Evolutionary conservation across 2,797 vertebrate species (phyloP).

Genomic region (Hemibagrus guttatus): DNA sequence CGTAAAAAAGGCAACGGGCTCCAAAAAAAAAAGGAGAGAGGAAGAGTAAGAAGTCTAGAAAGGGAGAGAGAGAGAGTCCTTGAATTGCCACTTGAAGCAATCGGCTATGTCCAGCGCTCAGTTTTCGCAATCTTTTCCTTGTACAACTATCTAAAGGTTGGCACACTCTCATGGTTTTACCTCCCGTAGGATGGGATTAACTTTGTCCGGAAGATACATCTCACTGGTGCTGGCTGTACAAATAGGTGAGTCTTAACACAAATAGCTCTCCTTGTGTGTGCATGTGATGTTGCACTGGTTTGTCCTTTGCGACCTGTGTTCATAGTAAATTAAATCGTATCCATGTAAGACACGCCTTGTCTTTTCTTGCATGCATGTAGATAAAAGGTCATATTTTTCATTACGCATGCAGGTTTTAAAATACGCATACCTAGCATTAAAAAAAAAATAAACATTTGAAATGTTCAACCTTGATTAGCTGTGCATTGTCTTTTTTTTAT

Average conservation of each 20-base stretch:
- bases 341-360: not conserved
- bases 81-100: slow-evolving; percentile 76
- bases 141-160: slow-evolving; percentile 83
- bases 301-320: slow-evolving; percentile 11
- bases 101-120: slow-evolving; percentile 82
- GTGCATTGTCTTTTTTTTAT: not conserved
- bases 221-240: slow-evolving; percentile 88
- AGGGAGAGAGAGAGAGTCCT: slow-evolving; percentile 54
- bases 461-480: not conserved
- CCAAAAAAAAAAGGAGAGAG: slow-evolving; percentile 13
- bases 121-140: slow-evolving; percentile 78
- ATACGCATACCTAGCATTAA: not conserved
- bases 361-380: not conserved
- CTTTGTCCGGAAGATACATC: slow-evolving; percentile 89
- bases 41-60: slow-evolving; percentile 3
- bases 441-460: not conserved
- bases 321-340: not conserved
- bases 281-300: not conserved
- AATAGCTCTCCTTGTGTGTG: not conserved
- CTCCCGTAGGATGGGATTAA: slow-evolving; percentile 94
- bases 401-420: not conserved
- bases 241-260: slow-evolving; percentile 78
- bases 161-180: slow-evolving; percentile 88
- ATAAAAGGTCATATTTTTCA: not conserved
- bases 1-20: slow-evolving; percentile 45